Evolutionary conservation across 2,888 invertebrate genomes (phyloP), one percentile per base, ranked within the genome.

Genomic region (Phania funesta): DNA sequence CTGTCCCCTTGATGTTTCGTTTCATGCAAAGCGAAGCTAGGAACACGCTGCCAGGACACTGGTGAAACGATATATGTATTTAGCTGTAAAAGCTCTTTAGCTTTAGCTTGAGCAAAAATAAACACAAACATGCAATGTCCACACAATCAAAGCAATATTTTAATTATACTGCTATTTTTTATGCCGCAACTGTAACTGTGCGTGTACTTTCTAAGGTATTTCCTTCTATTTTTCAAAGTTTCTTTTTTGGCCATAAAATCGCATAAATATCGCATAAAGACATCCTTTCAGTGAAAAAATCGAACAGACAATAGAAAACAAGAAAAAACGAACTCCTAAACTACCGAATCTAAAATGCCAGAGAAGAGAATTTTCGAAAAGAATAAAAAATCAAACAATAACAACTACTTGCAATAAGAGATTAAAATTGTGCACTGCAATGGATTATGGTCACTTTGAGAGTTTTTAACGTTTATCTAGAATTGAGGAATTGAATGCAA

Each of bases 391-490:
- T 0, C 5, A 11, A 26, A 16, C 11, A 54, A n/a, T n/a, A n/a
- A n/a, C n/a, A 44, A 38, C 41, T 38, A 38, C 11, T 9, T 41
- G 32, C 22, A 46, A 29, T 44, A 52, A 29, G 64, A 64, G 80
- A 75, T 80, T 48, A 60, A 41, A 80, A 50, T 64, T 71, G 44
- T 65, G 60, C 58, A 73, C 35, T 54, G 54, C 71, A 71, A 67
- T 60, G 71, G 60, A 65, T 81, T 71, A 80, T 80, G 75, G 64
- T 64, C 75, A 75, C 64, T 80, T 75, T 56, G 56, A 75, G 70
- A 75, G 44, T 80, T 80, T 65, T 65, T 52, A 26, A 65, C 35
- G 9, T 70, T 65, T 65, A 71, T 60, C 65, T 60, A 38, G 67
- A 76, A 70, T 65, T 64, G 44, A 60, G 46, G 62, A 76, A 71